Conservation (phyloP, 92 coral and sea anemone genomes). For the Zoanthus sansibaricus region DNA sequence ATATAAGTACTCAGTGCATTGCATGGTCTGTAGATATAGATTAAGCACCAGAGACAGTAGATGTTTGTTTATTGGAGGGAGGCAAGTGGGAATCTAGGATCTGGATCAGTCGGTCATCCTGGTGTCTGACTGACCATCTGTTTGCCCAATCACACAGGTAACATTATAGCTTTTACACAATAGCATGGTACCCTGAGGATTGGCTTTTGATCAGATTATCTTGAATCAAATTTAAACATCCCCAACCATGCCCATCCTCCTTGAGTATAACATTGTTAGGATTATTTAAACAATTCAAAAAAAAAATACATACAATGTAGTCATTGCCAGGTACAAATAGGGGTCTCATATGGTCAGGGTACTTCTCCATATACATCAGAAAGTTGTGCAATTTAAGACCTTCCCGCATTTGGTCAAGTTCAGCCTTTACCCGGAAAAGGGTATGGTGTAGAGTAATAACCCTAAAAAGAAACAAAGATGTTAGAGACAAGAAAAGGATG, state of each 20-base stretch:
- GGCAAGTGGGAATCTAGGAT: slow-evolving; percentile 34
- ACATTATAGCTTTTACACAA: slow-evolving; percentile 26
- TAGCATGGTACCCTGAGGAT: slow-evolving; percentile 23
- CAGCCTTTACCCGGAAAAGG: slow-evolving; percentile 51
- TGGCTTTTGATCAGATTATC: slow-evolving; percentile 36
- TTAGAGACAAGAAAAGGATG: slow-evolving; percentile 27
- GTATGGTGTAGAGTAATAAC: slow-evolving; percentile 58
- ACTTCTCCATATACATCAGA: slow-evolving; percentile 45
- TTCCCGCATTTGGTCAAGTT: slow-evolving; percentile 57
- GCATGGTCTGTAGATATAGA: slow-evolving; percentile 30
- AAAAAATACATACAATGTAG: slow-evolving; percentile 38
- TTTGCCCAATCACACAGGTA: slow-evolving; percentile 20
- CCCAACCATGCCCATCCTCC: slow-evolving; percentile 30
- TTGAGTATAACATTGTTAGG: slow-evolving; percentile 31
- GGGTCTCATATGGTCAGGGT: slow-evolving; percentile 44
- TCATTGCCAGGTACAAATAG: slow-evolving; percentile 63
- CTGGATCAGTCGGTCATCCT: slow-evolving; percentile 21
- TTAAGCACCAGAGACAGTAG: slow-evolving; percentile 30
- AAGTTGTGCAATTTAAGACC: slow-evolving; percentile 51
- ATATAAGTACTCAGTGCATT: slow-evolving; percentile 32
- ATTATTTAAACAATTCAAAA: slow-evolving; percentile 27
- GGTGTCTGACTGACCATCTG: slow-evolving; percentile 15
- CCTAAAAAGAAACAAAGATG: slow-evolving; percentile 39
- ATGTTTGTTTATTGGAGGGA: slow-evolving; percentile 28
- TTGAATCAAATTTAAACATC: slow-evolving; percentile 32